These are phyloP conservation scores for Ammodytes dubius DNA, from an alignment of 2,113 vertebrate species.

Conservation along the genomic window DNA sequence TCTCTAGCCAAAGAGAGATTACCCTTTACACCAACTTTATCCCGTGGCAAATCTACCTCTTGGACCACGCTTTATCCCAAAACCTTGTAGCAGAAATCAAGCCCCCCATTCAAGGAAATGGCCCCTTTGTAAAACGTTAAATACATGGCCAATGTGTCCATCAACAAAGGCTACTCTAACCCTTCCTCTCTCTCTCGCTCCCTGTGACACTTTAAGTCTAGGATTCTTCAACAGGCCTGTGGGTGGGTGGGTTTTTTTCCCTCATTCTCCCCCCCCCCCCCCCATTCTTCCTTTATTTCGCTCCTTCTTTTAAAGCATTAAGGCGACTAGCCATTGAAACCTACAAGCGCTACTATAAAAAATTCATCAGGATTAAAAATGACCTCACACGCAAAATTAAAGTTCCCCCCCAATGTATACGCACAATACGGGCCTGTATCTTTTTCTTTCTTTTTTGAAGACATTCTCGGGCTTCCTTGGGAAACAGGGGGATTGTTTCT, in stretches of 20 bases:
- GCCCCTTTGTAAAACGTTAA: conserved; percentile 83
- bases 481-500: conserved; percentile 86
- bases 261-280: conserved; percentile 41
- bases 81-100: conserved; percentile 84
- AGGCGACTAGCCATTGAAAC: conserved; percentile 83
- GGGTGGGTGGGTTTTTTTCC: conserved; percentile 83
- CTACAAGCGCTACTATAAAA: conserved; percentile 85
- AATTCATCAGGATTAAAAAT: conserved; percentile 91
- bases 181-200: conserved; percentile 73
- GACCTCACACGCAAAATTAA: conserved; percentile 90
- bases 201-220: conserved; percentile 83
- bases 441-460: conserved; percentile 76
- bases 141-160: conserved; percentile 85
- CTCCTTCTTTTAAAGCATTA: conserved; percentile 84
- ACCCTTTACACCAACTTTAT: conserved; percentile 69
- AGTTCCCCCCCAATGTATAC: conserved; percentile 80
- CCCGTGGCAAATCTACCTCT: conserved; percentile 75
- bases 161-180: conserved; percentile 79
- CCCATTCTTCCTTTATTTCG: conserved; percentile 73
- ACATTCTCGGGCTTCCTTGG: conserved; percentile 84
- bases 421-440: conserved; percentile 86
- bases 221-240: conserved; percentile 78
- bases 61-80: conserved; percentile 70
- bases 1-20: conserved; percentile 63
- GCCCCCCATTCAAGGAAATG: conserved; percentile 77